A percentile compares a stretch with the other conserved stretches of the same genome.
Evolutionary conservation across 2,888 invertebrate species (phyloP).

Genomic region (Orthonevra nobilis): DNA sequence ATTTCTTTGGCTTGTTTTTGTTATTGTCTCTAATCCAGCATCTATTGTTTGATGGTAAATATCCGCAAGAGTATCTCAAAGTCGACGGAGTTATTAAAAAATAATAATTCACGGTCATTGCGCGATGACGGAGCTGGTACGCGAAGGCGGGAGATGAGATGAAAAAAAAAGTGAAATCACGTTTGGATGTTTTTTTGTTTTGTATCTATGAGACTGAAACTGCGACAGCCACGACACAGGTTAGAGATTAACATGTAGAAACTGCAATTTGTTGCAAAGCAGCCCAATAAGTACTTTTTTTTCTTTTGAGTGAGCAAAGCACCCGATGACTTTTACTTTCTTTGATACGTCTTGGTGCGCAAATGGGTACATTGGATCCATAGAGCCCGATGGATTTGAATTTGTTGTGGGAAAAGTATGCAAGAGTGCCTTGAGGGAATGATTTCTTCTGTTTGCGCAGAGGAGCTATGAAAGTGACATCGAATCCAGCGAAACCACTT

Average conservation of each 20-base stretch:
- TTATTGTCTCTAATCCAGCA: slow-evolving; percentile 12
- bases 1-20: slow-evolving; percentile 7
- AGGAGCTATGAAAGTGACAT: slow-evolving; percentile 57
- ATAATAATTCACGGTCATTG: slow-evolving; percentile 66
- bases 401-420: slow-evolving; percentile 35
- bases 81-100: slow-evolving; percentile 56
- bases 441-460: slow-evolving; percentile 11
- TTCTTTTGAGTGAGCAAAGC: slow-evolving; percentile 17
- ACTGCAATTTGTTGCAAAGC: slow-evolving; percentile 49
- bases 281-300: slow-evolving; percentile 38
- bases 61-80: slow-evolving; percentile 56
- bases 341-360: slow-evolving; percentile 18
- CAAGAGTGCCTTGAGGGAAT: not conserved
- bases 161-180: slow-evolving; percentile 63
- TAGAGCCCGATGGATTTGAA: slow-evolving; percentile 14
- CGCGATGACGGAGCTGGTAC: slow-evolving; percentile 40
- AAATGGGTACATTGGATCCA: slow-evolving; percentile 20
- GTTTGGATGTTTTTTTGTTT: slow-evolving; percentile 39
- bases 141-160: slow-evolving; percentile 12
- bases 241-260: slow-evolving; percentile 58
- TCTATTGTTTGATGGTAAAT: slow-evolving; percentile 24
- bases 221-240: slow-evolving; percentile 32
- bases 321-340: slow-evolving; percentile 64
- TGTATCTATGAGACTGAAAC: slow-evolving; percentile 17
- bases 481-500: slow-evolving; percentile 59